A percentile compares a stretch with the other conserved stretches of the same genome.
Conservation (phyloP, 2,113 vertebrate genomes). For the Chloroceryle aenea region DNA sequence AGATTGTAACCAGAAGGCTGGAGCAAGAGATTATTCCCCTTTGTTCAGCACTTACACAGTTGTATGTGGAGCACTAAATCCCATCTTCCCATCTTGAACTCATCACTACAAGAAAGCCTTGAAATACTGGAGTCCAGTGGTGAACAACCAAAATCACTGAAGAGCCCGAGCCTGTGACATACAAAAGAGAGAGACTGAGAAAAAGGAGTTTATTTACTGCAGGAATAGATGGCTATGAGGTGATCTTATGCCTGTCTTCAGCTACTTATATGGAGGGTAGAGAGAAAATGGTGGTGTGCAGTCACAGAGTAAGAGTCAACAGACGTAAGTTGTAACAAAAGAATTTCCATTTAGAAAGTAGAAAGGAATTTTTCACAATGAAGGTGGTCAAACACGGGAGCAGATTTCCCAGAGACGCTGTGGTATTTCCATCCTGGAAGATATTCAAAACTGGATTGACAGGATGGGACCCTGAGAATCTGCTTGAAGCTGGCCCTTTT, state of each 20-base stretch:
- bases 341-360: neutral
- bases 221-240: neutral
- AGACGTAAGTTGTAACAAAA: neutral
- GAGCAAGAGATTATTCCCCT: neutral
- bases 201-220: neutral
- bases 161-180: neutral
- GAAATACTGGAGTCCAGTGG: neutral
- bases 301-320: neutral
- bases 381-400: neutral
- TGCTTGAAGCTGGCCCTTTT: neutral
- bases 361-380: neutral
- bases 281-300: neutral
- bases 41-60: neutral
- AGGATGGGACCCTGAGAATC: neutral
- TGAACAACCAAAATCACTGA: neutral
- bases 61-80: neutral
- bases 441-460: neutral
- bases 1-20: neutral
- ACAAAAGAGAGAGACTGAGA: neutral
- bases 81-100: neutral
- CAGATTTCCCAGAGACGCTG: neutral
- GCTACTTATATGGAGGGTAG: neutral
- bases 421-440: neutral
- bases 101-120: neutral
- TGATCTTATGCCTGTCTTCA: neutral